Evolutionary conservation across 2,797 vertebrate genomes (phyloP).

Genomic region (Alectoris magna): DNA sequence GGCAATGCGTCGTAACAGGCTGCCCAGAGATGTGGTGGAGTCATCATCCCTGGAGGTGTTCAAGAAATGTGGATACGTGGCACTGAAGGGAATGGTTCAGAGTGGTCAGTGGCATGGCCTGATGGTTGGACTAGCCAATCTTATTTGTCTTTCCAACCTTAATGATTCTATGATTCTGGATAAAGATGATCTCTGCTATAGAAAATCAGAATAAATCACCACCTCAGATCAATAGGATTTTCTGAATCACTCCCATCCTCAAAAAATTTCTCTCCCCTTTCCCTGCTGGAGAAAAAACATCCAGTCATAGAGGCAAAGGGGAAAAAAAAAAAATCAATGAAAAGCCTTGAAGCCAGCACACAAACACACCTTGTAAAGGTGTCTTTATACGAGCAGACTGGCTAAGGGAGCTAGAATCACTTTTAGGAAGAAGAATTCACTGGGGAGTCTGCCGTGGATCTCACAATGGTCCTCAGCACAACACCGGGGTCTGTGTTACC

Average conservation of each 20-base stretch:
- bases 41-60: too few relatives aligned
- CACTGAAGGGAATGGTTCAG: too few relatives aligned
- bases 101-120: too few relatives aligned
- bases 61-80: too few relatives aligned
- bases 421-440: background rate
- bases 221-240: background rate
- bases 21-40: too few relatives aligned
- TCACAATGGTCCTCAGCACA: background rate
- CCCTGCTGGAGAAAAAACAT: background rate
- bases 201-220: background rate
- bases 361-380: background rate
- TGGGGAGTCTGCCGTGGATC: background rate
- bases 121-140: too few relatives aligned
- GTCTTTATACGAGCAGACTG: background rate
- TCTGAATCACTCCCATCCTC: background rate
- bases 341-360: conserved; percentile 28
- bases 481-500: background rate
- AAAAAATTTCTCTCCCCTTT: background rate
- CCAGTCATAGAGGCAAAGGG: background rate
- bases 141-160: too few relatives aligned
- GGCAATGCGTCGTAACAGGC: too few relatives aligned
- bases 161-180: background rate
- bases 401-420: background rate
- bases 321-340: background rate
- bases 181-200: background rate